Evolutionary conservation across 2,888 invertebrate genomes (phyloP), one percentile per base, ranked within the genome.

Genomic region (Aphidius colemani): DNA sequence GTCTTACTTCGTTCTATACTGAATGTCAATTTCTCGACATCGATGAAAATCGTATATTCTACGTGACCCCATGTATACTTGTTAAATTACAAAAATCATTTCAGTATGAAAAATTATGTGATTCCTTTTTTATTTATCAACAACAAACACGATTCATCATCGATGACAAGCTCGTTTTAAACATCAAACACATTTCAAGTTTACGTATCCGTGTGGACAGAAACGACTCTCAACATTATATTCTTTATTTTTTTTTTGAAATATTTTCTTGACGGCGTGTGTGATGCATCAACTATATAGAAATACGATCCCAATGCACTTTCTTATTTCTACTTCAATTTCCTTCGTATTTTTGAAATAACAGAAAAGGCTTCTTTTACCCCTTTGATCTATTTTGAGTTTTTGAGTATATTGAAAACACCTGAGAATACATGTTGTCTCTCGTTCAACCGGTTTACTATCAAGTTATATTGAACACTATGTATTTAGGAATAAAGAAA

Each of bases 131-230:
- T 46, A 39, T 41, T n/a, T 41, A 8, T 39, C 46, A 56, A 6
- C 13, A 43, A 45, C n/a, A n/a, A 41, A 46, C 62, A 68, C 71
- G 68, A 74, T 74, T 70, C 72, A 74, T 74, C 74, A 74, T 72
- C 69, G 69, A 71, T 69, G 72, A 69, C 70, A 65, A 66, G 71
- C 40, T 11, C 58, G 45, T 61, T 67, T 59, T 62, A 66, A 65
- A 65, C 56, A 63, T 63, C 64, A 65, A 62, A 57, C 41, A 8
- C 55, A 45, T 51, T 39, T 59, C 59, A 56, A 59, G 56, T 59
- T 8, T 49, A 63, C 51, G 51, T 63, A 61, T 64, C 56, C 44
- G 11, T 40, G 10, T 40, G 44, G 62, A 65, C 66, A 61, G 64
- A 59, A 46, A 64, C 66, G 66, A 69, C 69, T 70, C 65, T 60